Evolutionary conservation across 2,113 vertebrate species (phyloP).

Genomic region (Platichthys stellatus): DNA sequence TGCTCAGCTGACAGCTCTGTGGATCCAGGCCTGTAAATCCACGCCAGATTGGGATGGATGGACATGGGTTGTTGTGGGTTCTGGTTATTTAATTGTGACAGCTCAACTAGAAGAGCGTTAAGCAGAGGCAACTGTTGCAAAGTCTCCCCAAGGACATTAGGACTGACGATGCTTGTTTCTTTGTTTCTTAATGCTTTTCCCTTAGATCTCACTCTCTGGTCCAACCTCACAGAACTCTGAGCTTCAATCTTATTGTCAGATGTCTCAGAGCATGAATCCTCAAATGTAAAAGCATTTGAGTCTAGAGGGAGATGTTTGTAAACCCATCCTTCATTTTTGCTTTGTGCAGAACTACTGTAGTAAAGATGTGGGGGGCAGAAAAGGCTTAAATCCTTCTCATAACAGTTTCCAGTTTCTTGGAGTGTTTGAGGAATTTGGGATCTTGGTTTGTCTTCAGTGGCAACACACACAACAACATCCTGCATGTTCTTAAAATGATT

Average conservation of each 20-base stretch:
- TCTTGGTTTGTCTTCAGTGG: conserved; percentile 29
- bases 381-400: conserved; percentile 61
- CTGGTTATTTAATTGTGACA: conserved; percentile 82
- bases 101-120: conserved; percentile 87
- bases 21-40: conserved; percentile 72
- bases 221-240: neutral
- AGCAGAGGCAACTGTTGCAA: conserved; percentile 87
- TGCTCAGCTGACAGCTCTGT: conserved; percentile 11
- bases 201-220: neutral
- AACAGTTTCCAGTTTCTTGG: conserved; percentile 20
- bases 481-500: conserved; percentile 12
- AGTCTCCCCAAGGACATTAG: conserved; percentile 44
- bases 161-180: conserved; percentile 18
- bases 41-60: conserved; percentile 72
- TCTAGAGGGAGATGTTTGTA: conserved; percentile 25
- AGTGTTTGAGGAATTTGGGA: conserved; percentile 1
- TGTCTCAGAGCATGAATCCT: conserved; percentile 51
- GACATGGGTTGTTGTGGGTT: conserved; percentile 54
- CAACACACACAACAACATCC: neutral
- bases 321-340: conserved; percentile 16
- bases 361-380: conserved; percentile 89
- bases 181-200: neutral
- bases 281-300: conserved; percentile 38
- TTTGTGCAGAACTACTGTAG: conserved; percentile 75
- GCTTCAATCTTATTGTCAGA: neutral